Base-by-base conservation (phyloP, 2,113 vertebrate genomes). In the Sturnira hondurensis region DNA sequence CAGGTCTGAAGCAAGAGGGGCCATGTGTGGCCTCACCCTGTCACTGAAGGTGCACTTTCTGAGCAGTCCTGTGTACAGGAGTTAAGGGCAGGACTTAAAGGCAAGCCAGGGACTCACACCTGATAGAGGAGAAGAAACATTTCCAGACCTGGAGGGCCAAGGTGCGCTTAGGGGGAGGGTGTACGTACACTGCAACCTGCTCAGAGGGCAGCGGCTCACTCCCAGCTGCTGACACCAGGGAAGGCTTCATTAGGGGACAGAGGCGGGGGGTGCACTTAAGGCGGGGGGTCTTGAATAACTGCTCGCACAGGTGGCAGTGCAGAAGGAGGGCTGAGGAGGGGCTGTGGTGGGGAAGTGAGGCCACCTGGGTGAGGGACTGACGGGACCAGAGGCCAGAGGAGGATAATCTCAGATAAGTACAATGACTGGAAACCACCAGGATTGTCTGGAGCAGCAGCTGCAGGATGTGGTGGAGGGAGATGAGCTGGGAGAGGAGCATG, bases 11-110 rank as follows among this genome's bases (percentile, higher is more conserved):
- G 83, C 20, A 41, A 81, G 58, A 38, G 61, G 24, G 38, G 58
- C 13, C 36, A 15, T 20, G 3, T 0, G 0, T 38, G 67, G 36
- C 43, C 33, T 7, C 2, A 2, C 5, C 8, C 15, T 36, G 24
- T 31, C 22, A 0, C 41, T 8, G 28, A 50, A 20, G 7, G 11
- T 6, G 28, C 65, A 61, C 31, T 19, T 61, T 76, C 88, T 13
- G 58, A 89, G 13, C 92, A 33, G 17, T 3, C 14, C 77, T 73
- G 24, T 2, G 4, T 24, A 26, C 33, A 7, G 26, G 38, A n/a
- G 65, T 26, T 8, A n/a, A 33, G 45, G 38, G 14, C 7, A 0
- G 31, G 19, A 70, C 36, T 86, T 78, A n/a, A 31, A 17, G 58
- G 50, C 10, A n/a, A 73, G 20, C 38, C 41, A 83, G 58, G 43